Base-by-base conservation (phyloP, 2,797 vertebrate species). In the Parambassis ranga region DNA sequence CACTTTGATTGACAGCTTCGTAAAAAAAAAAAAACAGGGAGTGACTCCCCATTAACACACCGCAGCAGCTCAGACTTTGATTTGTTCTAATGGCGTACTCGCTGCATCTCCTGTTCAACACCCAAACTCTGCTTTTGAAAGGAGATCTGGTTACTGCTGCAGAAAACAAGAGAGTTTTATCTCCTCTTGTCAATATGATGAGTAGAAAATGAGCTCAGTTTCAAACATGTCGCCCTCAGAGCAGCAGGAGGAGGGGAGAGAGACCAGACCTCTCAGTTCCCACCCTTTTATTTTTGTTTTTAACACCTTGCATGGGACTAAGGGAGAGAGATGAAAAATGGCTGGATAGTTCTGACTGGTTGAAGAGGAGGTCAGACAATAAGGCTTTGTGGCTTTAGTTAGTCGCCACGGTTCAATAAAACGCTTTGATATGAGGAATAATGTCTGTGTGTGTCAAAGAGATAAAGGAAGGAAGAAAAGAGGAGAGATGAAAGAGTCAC, bases 171-270 rank as follows among this genome's bases (percentile, higher is more conserved):
- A 41, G 47, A 48, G 35, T 58, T 76, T 70, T 57, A 39, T 83
- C 61, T 50, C 14, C 66, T 62, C 41, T 23, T 33, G 64, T 77
- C 71, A 76, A 69, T 46, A 42, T 2, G 65, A 86, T 13, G 67
- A 78, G 47, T 32, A 49, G 71, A 90, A 89, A 90, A 84, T 78
- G 88, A 90, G 81, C 71, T 79, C 64, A 1, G 6, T 80, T 90
- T 80, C 81, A 76, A 75, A 62, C 68, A 51, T 46, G 64, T 49
- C 31, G 3, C 64, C 41, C 26, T 58, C 16, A 41, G 19, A 48
- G 38, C 38, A 14, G 33, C 10, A 39, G 50, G n/a, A n/a, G n/a
- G n/a, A n/a, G n/a, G n/a, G n/a, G n/a, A n/a, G 10, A 26, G 31
- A 39, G 52, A 50, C 11, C 33, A 69, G 46, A 65, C 32, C 38